These are phyloP conservation scores for Galemys pyrenaicus DNA, from an alignment of 2,113 vertebrate species.

Conservation along the genomic window DNA sequence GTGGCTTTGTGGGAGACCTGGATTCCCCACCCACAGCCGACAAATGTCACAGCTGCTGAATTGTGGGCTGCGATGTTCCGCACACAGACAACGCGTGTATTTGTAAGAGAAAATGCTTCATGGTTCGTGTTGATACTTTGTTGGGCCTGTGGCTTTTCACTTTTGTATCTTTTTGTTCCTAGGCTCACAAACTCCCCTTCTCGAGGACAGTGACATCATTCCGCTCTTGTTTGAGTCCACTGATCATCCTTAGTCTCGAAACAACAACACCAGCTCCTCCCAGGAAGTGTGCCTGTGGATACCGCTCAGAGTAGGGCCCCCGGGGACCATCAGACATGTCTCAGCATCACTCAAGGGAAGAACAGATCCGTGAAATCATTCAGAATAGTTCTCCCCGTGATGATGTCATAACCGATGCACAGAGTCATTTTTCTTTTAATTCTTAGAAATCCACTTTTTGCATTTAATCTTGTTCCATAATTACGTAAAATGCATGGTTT, in stretches of 20 bases:
- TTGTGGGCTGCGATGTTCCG: not conserved
- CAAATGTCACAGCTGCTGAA: not conserved
- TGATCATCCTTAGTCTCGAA: not conserved
- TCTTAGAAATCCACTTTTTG: slow-evolving; percentile 7
- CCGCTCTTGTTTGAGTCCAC: not conserved
- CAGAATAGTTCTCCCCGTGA: not conserved
- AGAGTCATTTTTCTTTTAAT: not conserved
- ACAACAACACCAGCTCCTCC: not conserved
- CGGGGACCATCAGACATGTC: not conserved
- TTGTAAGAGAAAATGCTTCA: not conserved
- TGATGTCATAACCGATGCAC: not conserved
- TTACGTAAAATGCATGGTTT: not conserved
- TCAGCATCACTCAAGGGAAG: too few species aligned
- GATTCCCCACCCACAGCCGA: not conserved
- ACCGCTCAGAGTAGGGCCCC: not conserved
- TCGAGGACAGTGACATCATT: not conserved
- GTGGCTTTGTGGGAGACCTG: not conserved
- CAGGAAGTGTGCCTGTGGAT: not conserved
- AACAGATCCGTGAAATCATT: not conserved
- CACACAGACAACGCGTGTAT: not conserved
- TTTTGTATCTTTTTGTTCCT: not conserved
- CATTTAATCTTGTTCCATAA: not conserved
- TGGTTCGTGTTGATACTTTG: not conserved
- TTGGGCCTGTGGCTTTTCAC: not conserved
- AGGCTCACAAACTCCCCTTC: not conserved